Percentiles rank a stretch among this genome's conserved stretches.
Conservation (phyloP, 1,140 invertebrate species). For the Drosophila virilis region DNA sequence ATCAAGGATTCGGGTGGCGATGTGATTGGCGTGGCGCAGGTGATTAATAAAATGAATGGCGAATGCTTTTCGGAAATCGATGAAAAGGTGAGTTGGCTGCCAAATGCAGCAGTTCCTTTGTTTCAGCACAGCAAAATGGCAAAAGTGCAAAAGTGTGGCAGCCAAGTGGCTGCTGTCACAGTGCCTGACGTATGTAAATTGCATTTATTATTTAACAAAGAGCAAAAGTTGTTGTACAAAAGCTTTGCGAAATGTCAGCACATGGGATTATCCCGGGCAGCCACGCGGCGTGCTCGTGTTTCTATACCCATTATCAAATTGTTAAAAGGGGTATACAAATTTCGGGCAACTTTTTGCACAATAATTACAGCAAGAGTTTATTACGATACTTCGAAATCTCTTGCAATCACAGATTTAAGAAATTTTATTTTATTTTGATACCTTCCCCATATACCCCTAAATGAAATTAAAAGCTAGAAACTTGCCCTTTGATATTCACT, state of each 20-base stretch:
- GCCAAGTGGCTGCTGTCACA: neutral
- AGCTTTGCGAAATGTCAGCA: constrained; percentile 60
- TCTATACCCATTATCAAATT: too few species aligned
- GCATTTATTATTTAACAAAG: constrained; percentile 76
- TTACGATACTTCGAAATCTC: too few species aligned
- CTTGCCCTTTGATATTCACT: too few species aligned
- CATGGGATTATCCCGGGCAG: constrained; percentile 46
- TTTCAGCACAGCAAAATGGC: neutral
- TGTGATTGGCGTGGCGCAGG: constrained; percentile 97
- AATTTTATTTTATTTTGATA: too few species aligned
- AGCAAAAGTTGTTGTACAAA: constrained; percentile 41
- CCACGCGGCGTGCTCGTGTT: constrained; percentile 1
- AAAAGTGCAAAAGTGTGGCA: too few species aligned
- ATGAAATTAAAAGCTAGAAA: too few species aligned
- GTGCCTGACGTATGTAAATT: constrained; percentile 46
- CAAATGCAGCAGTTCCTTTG: constrained; percentile 1
- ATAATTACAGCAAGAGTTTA: too few species aligned
- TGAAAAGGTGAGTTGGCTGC: constrained; percentile 87
- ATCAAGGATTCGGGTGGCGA: constrained; percentile 97
- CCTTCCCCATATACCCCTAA: too few species aligned
- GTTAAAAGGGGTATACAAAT: too few species aligned
- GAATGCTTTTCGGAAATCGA: constrained; percentile 92
- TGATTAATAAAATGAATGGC: constrained; percentile 96
- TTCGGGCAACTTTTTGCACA: too few species aligned
- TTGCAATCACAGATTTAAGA: too few species aligned